These are phyloP conservation scores for Heliconius melpomene DNA, from an alignment of 1,140 invertebrate species.

Conservation along the genomic window DNA sequence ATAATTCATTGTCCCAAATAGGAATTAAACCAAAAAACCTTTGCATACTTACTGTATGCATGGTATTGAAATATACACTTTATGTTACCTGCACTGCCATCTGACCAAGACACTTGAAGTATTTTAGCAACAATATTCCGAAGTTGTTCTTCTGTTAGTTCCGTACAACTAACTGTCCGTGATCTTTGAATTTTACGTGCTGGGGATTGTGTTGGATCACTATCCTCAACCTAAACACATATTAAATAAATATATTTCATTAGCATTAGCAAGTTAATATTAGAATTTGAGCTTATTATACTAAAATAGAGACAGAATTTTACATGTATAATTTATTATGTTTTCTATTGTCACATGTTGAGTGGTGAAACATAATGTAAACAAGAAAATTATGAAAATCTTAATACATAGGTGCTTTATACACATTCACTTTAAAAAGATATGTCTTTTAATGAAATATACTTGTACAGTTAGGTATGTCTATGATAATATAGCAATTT, in stretches of 20 bases:
- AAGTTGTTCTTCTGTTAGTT: conserved; percentile 84
- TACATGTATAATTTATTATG: no score
- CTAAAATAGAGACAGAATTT: background rate
- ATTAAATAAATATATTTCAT: background rate
- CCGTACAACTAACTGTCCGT: conserved; percentile 79
- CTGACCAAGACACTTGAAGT: conserved; percentile 85
- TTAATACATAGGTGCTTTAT: no score
- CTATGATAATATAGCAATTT: no score
- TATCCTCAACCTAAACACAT: conserved; percentile 71
- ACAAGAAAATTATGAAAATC: no score
- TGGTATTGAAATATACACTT: background rate
- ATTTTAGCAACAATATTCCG: conserved; percentile 83
- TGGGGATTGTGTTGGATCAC: conserved; percentile 66
- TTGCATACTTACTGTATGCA: no score
- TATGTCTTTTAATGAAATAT: no score
- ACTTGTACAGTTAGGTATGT: background rate
- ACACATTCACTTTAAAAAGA: no score
- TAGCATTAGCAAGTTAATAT: background rate
- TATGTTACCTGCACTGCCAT: conserved; percentile 78
- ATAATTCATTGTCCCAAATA: no score
- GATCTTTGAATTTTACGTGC: conserved; percentile 72
- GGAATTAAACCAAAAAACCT: no score
- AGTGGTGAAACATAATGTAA: no score
- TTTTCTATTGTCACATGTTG: no score
- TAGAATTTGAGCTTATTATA: background rate